phyloP scores from a whole-genome alignment of 1,140 invertebrate genomes.

The Manduca sexta region DNA sequence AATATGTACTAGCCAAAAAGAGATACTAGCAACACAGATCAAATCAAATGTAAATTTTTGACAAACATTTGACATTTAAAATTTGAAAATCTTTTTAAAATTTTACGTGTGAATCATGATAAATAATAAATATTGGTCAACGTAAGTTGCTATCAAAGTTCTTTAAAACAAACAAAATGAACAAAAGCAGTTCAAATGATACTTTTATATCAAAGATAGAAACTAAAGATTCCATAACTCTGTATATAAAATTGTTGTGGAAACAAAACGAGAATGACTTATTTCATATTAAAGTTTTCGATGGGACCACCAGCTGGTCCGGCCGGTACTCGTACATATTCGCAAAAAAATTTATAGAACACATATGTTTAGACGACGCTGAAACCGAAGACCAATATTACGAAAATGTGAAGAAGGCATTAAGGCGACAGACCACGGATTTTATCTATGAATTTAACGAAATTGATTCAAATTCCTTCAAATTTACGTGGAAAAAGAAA shows the following conservation, averaged over 20 bases:
- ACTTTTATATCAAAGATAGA: constrained; percentile 29
- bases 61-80: too few species aligned
- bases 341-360: constrained; percentile 25
- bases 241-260: constrained; percentile 41
- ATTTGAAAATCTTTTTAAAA: too few species aligned
- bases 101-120: too few species aligned
- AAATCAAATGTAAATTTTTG: too few species aligned
- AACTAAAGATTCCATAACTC: constrained; percentile 20
- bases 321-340: constrained; percentile 36
- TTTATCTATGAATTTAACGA: constrained; percentile 32
- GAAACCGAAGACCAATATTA: constrained; percentile 28
- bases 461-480: constrained; percentile 15
- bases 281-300: constrained; percentile 41
- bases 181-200: neutral
- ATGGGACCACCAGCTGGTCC: constrained; percentile 31
- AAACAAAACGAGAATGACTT: constrained; percentile 27
- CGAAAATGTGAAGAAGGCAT: constrained; percentile 27
- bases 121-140: too few species aligned
- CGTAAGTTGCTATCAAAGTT: too few species aligned
- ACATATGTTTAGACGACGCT: constrained; percentile 35
- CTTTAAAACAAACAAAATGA: neutral
- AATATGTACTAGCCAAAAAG: too few species aligned
- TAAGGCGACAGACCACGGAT: constrained; percentile 17
- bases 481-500: constrained; percentile 47
- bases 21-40: too few species aligned